Base-by-base conservation (phyloP, 2,113 vertebrate species). In the Epinephelus lanceolatus region DNA sequence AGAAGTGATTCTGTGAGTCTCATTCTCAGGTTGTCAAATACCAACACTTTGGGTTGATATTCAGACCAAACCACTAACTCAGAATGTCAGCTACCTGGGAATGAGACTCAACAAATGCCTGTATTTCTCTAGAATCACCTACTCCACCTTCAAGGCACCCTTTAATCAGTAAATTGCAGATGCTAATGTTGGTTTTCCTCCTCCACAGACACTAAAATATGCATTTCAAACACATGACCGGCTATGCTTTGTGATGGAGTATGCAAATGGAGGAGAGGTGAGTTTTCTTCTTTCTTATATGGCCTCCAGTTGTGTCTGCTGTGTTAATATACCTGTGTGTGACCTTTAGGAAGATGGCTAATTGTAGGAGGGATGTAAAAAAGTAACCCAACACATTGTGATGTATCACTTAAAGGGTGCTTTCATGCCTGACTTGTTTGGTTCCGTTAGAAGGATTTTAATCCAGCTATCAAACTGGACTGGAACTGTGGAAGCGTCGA, bases 231-330 rank as follows among this genome's bases (percentile, higher is more conserved):
- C 98, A 1, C 96, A 96, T 0, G 98, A 99, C 90, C 96, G 98
- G 5, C 96, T 99, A 60, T 99, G 98, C 94, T 99, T 99, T 3
- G 98, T 99, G 86, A 99, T 99, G 98, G 98, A 99, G 71, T 99
- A 99, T 0, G 98, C 97, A 91, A 99, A 99, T 0, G 98, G 98
- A 0, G 98, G 98, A 2, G 98, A 99, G 95, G 98, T 98, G 90
- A 75, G 92, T 86, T 27, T 77, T 82, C 42, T 69, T 51, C 30
- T 33, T 61, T 75, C 1, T 60, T 8, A 11, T 62, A 10, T 71
- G 19, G 4, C 3, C 15, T 42, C 7, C 7, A 23, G 0, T 45
- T 37, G 15, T 65, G 11, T 76, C 12, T 19, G 27, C 12, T 42
- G 33, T 55, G 7, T 75, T 21, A 10, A 37, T 57, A 33, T 17